A percentile compares a stretch with the other conserved stretches of the same genome.
phyloP scores from a whole-genome alignment of 2,888 invertebrate genomes.

The Epistrophella euchroma region DNA sequence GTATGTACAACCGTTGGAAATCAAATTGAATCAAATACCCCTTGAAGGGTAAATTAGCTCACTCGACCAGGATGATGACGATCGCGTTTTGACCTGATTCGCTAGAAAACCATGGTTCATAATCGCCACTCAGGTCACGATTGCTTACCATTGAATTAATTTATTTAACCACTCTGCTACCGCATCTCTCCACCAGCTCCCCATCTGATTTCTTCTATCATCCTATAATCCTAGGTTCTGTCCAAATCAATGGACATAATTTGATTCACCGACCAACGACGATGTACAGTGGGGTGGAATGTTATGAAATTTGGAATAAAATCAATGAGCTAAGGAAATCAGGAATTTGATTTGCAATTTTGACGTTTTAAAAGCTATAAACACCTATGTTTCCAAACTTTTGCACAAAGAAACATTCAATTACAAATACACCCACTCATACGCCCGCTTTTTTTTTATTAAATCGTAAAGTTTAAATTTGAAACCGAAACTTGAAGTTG shows the following conservation, averaged over 20 bases:
- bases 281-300: not conserved
- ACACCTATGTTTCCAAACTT: too few species aligned
- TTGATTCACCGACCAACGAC: constrained; percentile 53
- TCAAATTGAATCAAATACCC: constrained; percentile 39
- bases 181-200: not conserved
- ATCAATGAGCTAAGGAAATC: not conserved
- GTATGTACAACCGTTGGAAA: constrained; percentile 36
- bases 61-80: constrained; percentile 52
- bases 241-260: constrained; percentile 64
- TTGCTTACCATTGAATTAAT: constrained; percentile 65
- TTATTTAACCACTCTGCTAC: constrained; percentile 47
- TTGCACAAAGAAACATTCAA: too few species aligned
- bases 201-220: not conserved
- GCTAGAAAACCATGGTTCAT: constrained; percentile 16
- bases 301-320: not conserved
- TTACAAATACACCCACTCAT: too few species aligned
- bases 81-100: constrained; percentile 69
- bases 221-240: not conserved
- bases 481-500: too few species aligned
- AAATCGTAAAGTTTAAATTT: too few species aligned
- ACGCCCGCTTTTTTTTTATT: too few species aligned
- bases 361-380: too few species aligned
- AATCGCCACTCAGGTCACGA: constrained; percentile 45
- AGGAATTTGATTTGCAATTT: too few species aligned
- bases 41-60: constrained; percentile 58